Conservation (phyloP, 2,888 invertebrate species). For the Arrhopalites spinosus region DNA sequence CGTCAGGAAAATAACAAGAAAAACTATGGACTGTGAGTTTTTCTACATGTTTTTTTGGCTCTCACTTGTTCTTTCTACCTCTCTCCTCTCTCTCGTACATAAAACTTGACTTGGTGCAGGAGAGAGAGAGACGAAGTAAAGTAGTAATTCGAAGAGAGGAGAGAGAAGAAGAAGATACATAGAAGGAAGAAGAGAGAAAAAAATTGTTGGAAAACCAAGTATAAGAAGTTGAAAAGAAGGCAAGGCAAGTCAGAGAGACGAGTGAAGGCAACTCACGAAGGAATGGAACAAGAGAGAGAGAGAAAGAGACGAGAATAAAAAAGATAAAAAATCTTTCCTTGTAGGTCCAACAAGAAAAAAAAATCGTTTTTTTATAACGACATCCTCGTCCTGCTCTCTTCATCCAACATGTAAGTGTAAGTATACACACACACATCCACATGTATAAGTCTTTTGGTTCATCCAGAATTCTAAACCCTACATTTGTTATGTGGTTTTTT, state of each 20-base stretch:
- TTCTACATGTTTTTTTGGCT: conserved; percentile 5
- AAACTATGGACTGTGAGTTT: conserved; percentile 14
- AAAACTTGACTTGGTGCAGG: conserved; percentile 27
- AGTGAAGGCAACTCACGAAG: conserved; percentile 31
- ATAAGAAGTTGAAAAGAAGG: conserved; percentile 37
- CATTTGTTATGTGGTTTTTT: too few relatives aligned
- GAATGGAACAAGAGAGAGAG: conserved; percentile 22
- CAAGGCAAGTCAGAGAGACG: conserved; percentile 35
- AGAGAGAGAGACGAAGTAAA: conserved; percentile 29
- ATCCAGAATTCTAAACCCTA: too few relatives aligned
- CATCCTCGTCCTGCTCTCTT: conserved; percentile 28
- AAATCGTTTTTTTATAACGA: conserved; percentile 34
- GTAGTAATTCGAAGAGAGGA: conserved; percentile 34
- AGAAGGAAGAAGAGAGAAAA: conserved; percentile 16
- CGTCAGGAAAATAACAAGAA: conserved; percentile 24
- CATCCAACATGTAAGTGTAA: conserved; percentile 1
- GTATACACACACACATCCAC: neutral
- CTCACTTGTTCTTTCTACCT: neutral
- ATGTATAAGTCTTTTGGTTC: too few relatives aligned
- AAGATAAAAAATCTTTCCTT: conserved; percentile 41
- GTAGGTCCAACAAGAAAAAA: conserved; percentile 37
- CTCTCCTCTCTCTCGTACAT: neutral
- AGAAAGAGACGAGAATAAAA: conserved; percentile 27
- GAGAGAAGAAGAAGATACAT: conserved; percentile 2
- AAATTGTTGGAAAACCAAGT: conserved; percentile 35